Percentiles rank a stretch among this genome's conserved stretches.
These are phyloP conservation scores for Synanthedon formicaeformis DNA, from an alignment of 2,888 invertebrate genomes.

Conservation along the genomic window DNA sequence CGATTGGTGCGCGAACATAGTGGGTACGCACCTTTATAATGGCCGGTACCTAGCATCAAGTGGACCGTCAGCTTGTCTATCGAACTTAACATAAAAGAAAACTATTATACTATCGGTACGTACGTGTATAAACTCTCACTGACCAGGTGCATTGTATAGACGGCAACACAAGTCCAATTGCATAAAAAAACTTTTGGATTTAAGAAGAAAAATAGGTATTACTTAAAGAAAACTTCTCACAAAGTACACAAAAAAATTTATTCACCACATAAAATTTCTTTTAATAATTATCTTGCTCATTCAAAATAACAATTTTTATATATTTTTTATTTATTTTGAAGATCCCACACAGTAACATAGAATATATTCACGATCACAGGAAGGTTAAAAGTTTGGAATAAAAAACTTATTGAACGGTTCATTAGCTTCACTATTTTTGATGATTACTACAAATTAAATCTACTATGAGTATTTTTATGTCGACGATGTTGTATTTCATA, in stretches of 20 bases:
- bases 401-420: constrained; percentile 52
- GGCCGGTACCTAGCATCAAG: too few species aligned
- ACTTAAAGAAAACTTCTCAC: constrained; percentile 15
- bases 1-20: too few species aligned
- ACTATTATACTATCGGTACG: too few species aligned
- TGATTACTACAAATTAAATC: constrained; percentile 51
- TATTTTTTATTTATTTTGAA: constrained; percentile 47
- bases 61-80: too few species aligned
- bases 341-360: constrained; percentile 53
- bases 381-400: constrained; percentile 65
- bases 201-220: too few species aligned
- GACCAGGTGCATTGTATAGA: too few species aligned
- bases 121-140: too few species aligned
- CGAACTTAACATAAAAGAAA: too few species aligned
- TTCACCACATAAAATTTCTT: constrained; percentile 66
- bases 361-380: constrained; percentile 64
- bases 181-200: too few species aligned
- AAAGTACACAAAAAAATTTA: constrained; percentile 63
- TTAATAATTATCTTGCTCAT: constrained; percentile 52
- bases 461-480: constrained; percentile 17
- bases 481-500: constrained; percentile 4
- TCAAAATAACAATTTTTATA: constrained; percentile 62
- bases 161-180: too few species aligned
- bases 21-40: too few species aligned
- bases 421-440: constrained; percentile 44